Percentiles rank a stretch among this genome's conserved stretches.
These are phyloP conservation scores for Xestia ashworthii DNA, from an alignment of 2,888 invertebrate species.

Conservation along the genomic window DNA sequence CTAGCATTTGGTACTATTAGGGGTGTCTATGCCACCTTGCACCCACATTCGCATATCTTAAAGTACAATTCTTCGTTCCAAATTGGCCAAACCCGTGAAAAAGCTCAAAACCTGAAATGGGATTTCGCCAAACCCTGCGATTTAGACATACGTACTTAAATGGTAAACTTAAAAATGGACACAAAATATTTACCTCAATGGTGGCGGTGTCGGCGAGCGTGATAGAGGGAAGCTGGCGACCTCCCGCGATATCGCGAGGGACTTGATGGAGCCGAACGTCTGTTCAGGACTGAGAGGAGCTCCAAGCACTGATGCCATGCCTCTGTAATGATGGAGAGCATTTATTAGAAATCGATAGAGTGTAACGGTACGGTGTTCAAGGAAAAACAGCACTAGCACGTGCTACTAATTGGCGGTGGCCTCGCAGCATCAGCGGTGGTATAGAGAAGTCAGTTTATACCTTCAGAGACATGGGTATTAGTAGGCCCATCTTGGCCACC, in stretches of 20 bases:
- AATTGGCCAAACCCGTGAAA: background rate
- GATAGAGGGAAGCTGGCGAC: slow-evolving; percentile 95
- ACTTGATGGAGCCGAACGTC: slow-evolving; percentile 94
- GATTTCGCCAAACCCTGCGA: background rate
- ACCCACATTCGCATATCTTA: background rate
- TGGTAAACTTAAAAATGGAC: background rate
- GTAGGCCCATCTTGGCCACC: background rate
- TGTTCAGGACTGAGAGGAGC: slow-evolving; percentile 93
- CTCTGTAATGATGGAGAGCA: slow-evolving; percentile 86
- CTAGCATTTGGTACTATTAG: background rate
- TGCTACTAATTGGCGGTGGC: background rate
- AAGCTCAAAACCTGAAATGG: background rate
- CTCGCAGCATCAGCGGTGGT: background rate
- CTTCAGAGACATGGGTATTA: background rate
- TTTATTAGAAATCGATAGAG: background rate
- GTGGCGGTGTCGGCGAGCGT: slow-evolving; percentile 93
- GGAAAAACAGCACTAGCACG: background rate
- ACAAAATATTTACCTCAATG: slow-evolving; percentile 83
- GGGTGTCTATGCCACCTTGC: background rate
- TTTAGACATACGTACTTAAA: background rate
- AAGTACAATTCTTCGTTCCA: background rate
- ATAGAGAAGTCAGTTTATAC: background rate
- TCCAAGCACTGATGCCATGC: slow-evolving; percentile 92
- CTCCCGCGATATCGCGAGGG: slow-evolving; percentile 93
- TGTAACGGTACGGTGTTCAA: background rate